Evolutionary conservation across 2,888 invertebrate species (phyloP).

Genomic region (Spodoptera picta): DNA sequence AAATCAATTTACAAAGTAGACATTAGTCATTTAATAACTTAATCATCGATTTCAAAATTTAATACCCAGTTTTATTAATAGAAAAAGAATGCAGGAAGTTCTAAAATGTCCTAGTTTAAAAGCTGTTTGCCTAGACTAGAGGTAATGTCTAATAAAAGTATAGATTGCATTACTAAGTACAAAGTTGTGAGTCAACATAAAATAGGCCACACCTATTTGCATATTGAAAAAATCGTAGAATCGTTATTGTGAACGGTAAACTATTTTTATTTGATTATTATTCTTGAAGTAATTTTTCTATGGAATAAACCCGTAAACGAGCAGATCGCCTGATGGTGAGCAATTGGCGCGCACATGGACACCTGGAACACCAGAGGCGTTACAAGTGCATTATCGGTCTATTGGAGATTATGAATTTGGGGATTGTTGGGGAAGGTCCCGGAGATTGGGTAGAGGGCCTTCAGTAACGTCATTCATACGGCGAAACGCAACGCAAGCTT

Average conservation of each 20-base stretch:
- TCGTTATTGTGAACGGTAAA: slow-evolving; percentile 1
- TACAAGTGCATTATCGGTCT: too few species aligned
- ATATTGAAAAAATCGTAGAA: slow-evolving; percentile 32
- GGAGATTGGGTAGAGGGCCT: too few species aligned
- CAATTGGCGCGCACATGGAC: too few species aligned
- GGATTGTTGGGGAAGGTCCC: too few species aligned
- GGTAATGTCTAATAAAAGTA: slow-evolving; percentile 16
- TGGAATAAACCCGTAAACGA: too few species aligned
- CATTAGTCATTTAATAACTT: slow-evolving; percentile 5
- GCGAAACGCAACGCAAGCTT: too few species aligned
- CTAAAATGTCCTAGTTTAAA: slow-evolving; percentile 27
- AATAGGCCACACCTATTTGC: too few species aligned
- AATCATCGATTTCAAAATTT: slow-evolving; percentile 3
- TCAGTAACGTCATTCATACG: too few species aligned
- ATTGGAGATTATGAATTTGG: too few species aligned
- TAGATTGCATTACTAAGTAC: slow-evolving; percentile 35
- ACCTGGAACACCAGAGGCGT: too few species aligned
- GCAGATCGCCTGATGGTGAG: too few species aligned
- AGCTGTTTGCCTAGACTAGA: slow-evolving; percentile 24
- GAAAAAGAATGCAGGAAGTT: slow-evolving; percentile 36
- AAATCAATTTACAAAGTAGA: too few species aligned
- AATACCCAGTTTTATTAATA: slow-evolving; percentile 6
- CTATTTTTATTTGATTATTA: background rate
- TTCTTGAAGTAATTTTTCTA: background rate
- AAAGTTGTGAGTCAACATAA: slow-evolving; percentile 37